phyloP scores from a whole-genome alignment of 2,797 vertebrate genomes.

The Muscicapa comitata region DNA sequence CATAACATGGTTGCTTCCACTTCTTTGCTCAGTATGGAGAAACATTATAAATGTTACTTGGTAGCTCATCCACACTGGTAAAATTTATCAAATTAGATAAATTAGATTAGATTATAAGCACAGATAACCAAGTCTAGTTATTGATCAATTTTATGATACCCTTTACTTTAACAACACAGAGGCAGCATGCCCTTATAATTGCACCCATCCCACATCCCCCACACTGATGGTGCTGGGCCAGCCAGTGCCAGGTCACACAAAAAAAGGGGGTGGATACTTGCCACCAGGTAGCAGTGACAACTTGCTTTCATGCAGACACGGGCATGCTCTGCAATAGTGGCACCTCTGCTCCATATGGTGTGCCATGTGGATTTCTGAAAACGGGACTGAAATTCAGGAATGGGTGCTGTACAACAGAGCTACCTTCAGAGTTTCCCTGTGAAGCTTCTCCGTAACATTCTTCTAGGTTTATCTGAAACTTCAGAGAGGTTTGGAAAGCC shows the following conservation, averaged over 20 bases:
- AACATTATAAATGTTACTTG: background rate
- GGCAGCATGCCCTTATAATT: background rate
- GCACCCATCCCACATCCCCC: background rate
- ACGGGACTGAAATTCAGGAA: background rate
- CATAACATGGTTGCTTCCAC: background rate
- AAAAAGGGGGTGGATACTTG: background rate
- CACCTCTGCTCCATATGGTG: background rate
- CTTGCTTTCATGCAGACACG: background rate
- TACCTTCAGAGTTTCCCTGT: background rate
- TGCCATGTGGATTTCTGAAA: background rate
- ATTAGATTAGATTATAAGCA: background rate
- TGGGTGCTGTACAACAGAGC: background rate
- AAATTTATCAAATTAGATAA: background rate
- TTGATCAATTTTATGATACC: background rate
- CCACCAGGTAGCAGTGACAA: background rate
- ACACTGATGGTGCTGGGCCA: background rate
- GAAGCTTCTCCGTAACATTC: background rate
- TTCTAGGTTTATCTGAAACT: background rate
- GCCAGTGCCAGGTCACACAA: background rate
- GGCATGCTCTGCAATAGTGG: accelerated
- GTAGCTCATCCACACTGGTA: background rate
- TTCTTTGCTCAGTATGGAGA: background rate
- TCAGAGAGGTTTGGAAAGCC: background rate
- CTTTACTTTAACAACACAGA: background rate
- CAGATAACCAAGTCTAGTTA: background rate